A percentile compares a stretch with the other conserved stretches of the same genome.
Evolutionary conservation across 2,797 vertebrate genomes (phyloP).

Genomic region (Cirrhinus mrigala): DNA sequence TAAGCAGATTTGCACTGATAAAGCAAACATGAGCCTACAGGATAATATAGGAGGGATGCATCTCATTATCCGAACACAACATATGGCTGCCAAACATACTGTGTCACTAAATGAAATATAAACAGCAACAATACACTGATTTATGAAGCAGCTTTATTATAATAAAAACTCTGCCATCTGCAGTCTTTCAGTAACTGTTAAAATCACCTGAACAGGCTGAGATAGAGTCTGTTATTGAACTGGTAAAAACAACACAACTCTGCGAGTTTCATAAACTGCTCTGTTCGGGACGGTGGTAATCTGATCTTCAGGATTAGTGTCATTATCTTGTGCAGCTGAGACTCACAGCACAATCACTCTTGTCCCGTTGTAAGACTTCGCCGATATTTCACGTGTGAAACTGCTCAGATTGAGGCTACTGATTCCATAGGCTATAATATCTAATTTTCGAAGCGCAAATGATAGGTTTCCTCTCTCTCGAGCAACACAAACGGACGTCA

Average conservation of each 20-base stretch:
- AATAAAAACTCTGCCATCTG: background rate
- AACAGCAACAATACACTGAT: background rate
- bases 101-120: slow-evolving; percentile 1
- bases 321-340: slow-evolving; percentile 27
- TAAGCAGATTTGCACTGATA: background rate
- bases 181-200: background rate
- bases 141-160: background rate
- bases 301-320: slow-evolving; percentile 38
- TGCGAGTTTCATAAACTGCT: background rate
- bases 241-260: slow-evolving; percentile 2
- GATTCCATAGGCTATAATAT: background rate
- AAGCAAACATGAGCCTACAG: background rate
- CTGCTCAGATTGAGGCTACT: background rate
- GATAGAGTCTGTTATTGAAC: slow-evolving; percentile 7
- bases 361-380: slow-evolving; percentile 13
- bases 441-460: background rate
- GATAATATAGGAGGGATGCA: background rate
- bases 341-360: slow-evolving; percentile 33
- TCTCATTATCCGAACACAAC: background rate
- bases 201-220: slow-evolving; percentile 10
- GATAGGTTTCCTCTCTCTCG: background rate
- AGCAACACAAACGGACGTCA: background rate
- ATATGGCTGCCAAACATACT: slow-evolving; percentile 12
- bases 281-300: slow-evolving; percentile 24
- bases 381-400: slow-evolving; percentile 34